These are phyloP conservation scores for Dendrocincla tyrannina DNA, from an alignment of 2,797 vertebrate genomes.

Conservation along the genomic window DNA sequence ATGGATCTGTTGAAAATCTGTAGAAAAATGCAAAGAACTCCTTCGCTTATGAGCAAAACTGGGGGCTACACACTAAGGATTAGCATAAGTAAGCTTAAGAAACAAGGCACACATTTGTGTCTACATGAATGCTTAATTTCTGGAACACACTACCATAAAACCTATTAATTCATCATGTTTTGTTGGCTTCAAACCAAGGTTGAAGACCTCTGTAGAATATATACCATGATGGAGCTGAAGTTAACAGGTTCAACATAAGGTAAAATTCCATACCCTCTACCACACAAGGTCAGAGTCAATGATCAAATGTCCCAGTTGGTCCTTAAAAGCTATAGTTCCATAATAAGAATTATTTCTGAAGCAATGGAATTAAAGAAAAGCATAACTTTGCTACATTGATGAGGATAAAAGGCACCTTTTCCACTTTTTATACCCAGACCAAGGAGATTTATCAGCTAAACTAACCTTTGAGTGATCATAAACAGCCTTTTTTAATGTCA, in stretches of 20 bases:
- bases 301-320: not conserved
- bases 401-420: not conserved
- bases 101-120: rapidly evolving
- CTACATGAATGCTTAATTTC: not conserved
- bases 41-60: not conserved
- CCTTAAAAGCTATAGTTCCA: not conserved
- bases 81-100: not conserved
- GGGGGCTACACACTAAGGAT: not conserved
- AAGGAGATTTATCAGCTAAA: not conserved
- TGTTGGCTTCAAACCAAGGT: not conserved
- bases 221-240: not conserved
- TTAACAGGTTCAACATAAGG: not conserved
- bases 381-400: not conserved
- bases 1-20: not conserved
- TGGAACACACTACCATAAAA: not conserved
- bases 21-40: not conserved
- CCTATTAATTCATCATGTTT: not conserved
- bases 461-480: not conserved
- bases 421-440: not conserved
- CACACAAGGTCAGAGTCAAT: not conserved
- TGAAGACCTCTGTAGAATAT: not conserved
- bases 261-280: not conserved
- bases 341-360: not conserved
- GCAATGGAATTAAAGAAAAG: not conserved
- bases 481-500: not conserved